Evolutionary conservation across 1,140 invertebrate species (phyloP), one percentile per base, ranked within the genome.

Genomic region (Psix sp.): DNA sequence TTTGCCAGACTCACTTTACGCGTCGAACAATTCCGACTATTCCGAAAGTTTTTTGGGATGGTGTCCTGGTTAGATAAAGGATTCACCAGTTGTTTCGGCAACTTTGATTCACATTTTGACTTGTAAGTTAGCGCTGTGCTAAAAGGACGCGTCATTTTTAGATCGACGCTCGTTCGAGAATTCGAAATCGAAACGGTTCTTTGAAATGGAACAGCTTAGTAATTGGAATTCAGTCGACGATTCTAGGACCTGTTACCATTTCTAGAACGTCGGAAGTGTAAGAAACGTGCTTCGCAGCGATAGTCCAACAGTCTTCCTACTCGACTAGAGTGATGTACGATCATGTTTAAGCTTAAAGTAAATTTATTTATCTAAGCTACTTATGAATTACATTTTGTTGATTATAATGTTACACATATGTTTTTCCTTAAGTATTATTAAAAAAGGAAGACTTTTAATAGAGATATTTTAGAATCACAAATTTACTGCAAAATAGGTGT

Each of bases 251-350:
- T 57, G 51, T 62, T 59, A 51, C 57, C 67, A 71, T 63, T 63
- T 71, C 57, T 63, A 62, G 67, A 63, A 71, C 51, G 66, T 70
- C 66, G 66, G 66, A 70, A 70, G 66, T 70, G 48, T 60, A 54
- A 48, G 56, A 70, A 60, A 70, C 66, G 66, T 70, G 66, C 54
- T n/a, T 60, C 38, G 51, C 43, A 29, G 21, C 15, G 51, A 49
- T 57, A 62, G 60, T 68, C 24, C 14, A 18, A 39, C 31, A 49
- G 39, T 56, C 46, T 68, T 67, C 15, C 18, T 57, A 46, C 18
- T 18, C 24, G 40, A 38, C 9, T 49, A 11, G 33, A 20, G 24
- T 2, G 4, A 11, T 35, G 13, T 42, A 60, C 6, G 33, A n/a
- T n/a, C n/a, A n/a, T 29, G 2, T 7, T 3, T n/a, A 29, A 24